Conservation (phyloP, 2,797 vertebrate genomes). For the Lates japonicus region DNA sequence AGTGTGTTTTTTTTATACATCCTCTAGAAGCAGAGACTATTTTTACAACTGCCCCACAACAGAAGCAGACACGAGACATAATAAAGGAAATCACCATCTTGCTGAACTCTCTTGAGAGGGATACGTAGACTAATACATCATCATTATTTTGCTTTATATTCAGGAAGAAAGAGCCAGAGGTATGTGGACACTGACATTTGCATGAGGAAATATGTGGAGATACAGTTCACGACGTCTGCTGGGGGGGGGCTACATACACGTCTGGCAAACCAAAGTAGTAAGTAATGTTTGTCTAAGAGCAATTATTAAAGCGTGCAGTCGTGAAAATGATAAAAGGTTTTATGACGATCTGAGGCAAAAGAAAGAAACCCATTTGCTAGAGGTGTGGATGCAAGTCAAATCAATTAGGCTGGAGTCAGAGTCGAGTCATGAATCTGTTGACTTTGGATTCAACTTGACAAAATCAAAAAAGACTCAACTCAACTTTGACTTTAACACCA, state of each 20-base stretch:
- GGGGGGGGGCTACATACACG: slow-evolving; percentile 26
- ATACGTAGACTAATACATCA: slow-evolving; percentile 85
- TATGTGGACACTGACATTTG: slow-evolving; percentile 78
- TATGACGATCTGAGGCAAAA: slow-evolving; percentile 25
- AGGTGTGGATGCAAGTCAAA: neutral
- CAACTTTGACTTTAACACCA: neutral
- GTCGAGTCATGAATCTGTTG: neutral
- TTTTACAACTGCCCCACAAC: slow-evolving; percentile 86
- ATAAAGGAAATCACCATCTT: slow-evolving; percentile 87
- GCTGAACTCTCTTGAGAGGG: slow-evolving; percentile 74
- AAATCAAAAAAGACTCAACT: neutral
- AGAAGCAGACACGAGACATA: slow-evolving; percentile 84
- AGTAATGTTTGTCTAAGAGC: slow-evolving; percentile 52
- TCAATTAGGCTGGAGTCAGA: neutral
- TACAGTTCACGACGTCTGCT: slow-evolving; percentile 64
- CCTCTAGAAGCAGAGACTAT: slow-evolving; percentile 81
- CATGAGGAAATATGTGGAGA: slow-evolving; percentile 74
- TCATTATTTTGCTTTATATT: slow-evolving; percentile 85
- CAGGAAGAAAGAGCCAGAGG: slow-evolving; percentile 75
- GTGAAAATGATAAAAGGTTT: slow-evolving; percentile 34
- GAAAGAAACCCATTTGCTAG: neutral
- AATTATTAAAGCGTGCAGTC: slow-evolving; percentile 34
- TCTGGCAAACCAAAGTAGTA: slow-evolving; percentile 25
- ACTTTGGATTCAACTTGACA: neutral
- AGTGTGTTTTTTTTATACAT: slow-evolving; percentile 75